A percentile compares a stretch with the other conserved stretches of the same genome.
Evolutionary conservation across 2,797 vertebrate species (phyloP).

Genomic region (Erethizon dorsatum): DNA sequence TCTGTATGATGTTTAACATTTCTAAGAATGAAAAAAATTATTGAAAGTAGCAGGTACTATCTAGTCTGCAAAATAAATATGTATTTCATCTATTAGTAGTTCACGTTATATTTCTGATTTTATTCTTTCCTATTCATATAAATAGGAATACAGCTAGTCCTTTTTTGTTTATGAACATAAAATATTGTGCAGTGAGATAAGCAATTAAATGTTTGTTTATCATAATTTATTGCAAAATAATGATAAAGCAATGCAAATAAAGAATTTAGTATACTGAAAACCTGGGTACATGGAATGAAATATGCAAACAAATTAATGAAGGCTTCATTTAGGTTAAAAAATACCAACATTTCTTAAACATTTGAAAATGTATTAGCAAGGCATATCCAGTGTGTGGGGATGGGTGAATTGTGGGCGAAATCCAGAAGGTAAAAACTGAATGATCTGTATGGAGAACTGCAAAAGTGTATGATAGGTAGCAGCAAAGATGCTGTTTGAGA

Average conservation of each 20-base stretch:
- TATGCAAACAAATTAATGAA: background rate
- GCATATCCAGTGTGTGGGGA: background rate
- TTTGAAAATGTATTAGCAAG: background rate
- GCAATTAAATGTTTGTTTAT: background rate
- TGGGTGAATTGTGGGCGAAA: background rate
- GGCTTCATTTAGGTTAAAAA: background rate
- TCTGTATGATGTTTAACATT: background rate
- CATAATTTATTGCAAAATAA: background rate
- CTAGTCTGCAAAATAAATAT: background rate
- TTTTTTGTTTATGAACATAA: background rate
- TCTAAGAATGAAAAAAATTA: background rate
- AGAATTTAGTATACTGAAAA: background rate
- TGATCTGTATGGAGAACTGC: fast-evolving
- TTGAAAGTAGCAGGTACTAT: background rate
- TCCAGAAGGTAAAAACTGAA: background rate
- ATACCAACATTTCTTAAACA: background rate
- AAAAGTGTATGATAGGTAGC: background rate
- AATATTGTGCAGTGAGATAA: background rate
- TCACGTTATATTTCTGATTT: background rate
- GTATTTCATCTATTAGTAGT: background rate
- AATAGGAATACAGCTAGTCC: background rate
- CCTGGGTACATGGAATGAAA: background rate
- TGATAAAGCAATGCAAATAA: background rate
- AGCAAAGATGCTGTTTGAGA: background rate
- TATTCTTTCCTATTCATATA: background rate